Percentiles rank a stretch among this genome's conserved stretches.
Conservation (phyloP, 2,888 invertebrate genomes). For the Drosophila colorata region DNA sequence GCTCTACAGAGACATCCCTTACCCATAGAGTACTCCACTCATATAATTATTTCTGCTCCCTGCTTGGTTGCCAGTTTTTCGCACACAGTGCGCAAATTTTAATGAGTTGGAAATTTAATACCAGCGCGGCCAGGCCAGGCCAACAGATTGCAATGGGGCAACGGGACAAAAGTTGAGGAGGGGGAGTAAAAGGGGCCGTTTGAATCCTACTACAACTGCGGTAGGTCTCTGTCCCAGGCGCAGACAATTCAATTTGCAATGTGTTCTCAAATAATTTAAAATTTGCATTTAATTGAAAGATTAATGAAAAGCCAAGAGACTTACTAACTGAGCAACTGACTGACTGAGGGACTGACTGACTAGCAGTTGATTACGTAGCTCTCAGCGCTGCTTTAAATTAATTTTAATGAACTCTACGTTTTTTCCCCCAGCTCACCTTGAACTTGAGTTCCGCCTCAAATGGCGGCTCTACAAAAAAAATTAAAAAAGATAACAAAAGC, state of each 20-base stretch:
- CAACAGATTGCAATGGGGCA: conserved; percentile 49
- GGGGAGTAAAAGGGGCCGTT: not conserved
- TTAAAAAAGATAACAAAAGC: conserved; percentile 28
- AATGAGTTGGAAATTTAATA: conserved; percentile 82
- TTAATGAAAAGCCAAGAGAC: conserved; percentile 53
- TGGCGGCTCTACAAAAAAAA: conserved; percentile 17
- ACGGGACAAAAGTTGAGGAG: not conserved
- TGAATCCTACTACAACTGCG: conserved; percentile 52
- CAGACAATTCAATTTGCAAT: conserved; percentile 70
- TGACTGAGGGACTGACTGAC: conserved; percentile 7
- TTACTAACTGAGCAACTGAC: conserved; percentile 3
- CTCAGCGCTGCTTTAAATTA: conserved; percentile 43
- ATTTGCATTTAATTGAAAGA: conserved; percentile 68
- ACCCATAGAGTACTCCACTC: conserved; percentile 25
- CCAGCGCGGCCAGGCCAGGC: conserved; percentile 33
- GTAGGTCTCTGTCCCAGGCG: conserved; percentile 63
- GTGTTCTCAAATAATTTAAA: conserved; percentile 49
- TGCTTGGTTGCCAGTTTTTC: conserved; percentile 47
- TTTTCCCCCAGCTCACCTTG: conserved; percentile 60
- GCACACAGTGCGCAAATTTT: conserved; percentile 75
- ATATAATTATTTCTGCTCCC: conserved; percentile 9
- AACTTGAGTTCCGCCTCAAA: conserved; percentile 65
- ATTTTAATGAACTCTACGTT: conserved; percentile 32
- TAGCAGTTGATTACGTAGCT: conserved; percentile 18
- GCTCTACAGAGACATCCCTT: conserved; percentile 7